These are phyloP conservation scores for Eutrigla gurnardus DNA, from an alignment of 2,797 vertebrate species.

Conservation along the genomic window DNA sequence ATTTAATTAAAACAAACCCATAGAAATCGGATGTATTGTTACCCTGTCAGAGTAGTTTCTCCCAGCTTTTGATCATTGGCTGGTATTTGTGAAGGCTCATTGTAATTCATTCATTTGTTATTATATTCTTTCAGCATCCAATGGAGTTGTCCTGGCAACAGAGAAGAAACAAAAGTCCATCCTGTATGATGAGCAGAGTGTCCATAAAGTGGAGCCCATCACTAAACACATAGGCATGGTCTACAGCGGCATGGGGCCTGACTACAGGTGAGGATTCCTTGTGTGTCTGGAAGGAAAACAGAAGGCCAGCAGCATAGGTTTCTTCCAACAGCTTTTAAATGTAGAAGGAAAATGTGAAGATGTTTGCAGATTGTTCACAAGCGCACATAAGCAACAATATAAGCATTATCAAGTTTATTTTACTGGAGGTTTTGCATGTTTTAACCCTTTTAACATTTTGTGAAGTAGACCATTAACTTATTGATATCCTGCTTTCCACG, in stretches of 20 bases:
- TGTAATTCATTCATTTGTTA: not conserved
- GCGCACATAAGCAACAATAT: not conserved
- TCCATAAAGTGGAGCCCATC: constrained; percentile 99
- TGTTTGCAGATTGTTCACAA: not conserved
- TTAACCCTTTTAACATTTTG: not conserved
- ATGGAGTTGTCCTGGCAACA: constrained; percentile 97
- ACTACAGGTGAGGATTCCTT: constrained; percentile 90
- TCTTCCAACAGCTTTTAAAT: not conserved
- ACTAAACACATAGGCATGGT: constrained; percentile 99
- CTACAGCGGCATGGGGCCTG: constrained; percentile 99
- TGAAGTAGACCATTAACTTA: not conserved
- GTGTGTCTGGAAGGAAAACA: not conserved
- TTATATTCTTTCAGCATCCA: constrained; percentile 86
- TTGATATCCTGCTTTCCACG: not conserved
- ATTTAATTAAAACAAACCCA: not conserved
- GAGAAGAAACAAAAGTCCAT: constrained; percentile 99
- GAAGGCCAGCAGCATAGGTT: not conserved
- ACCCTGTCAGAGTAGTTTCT: not conserved
- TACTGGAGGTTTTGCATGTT: not conserved
- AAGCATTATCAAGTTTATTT: not conserved
- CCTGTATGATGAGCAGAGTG: constrained; percentile 97
- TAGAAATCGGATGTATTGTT: not conserved
- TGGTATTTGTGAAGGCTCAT: not conserved
- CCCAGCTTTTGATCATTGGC: not conserved
- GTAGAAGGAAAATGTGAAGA: not conserved